These are phyloP conservation scores for Tigriopus japonicus DNA, from an alignment of 1,140 invertebrate genomes.

Conservation along the genomic window DNA sequence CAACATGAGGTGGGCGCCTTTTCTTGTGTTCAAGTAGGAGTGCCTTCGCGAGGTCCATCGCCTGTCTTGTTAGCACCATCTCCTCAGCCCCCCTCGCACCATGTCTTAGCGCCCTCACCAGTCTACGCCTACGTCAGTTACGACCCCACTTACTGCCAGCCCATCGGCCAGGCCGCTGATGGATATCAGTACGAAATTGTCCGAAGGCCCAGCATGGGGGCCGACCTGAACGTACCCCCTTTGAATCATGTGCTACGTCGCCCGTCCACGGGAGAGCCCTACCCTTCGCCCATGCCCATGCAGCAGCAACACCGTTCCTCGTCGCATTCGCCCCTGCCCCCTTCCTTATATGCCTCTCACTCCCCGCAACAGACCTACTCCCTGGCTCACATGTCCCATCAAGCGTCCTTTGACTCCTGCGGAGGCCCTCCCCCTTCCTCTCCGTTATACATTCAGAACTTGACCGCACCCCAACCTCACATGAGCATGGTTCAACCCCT, in stretches of 20 bases:
- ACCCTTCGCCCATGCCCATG: not conserved
- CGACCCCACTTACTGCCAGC: slow-evolving; percentile 15
- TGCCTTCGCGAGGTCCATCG: no score
- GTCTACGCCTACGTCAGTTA: not conserved
- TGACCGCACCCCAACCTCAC: no score
- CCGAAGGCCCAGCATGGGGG: slow-evolving; percentile 11
- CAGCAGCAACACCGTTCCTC: not conserved
- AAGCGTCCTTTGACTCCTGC: slow-evolving; percentile 10
- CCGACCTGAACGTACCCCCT: slow-evolving; percentile 5
- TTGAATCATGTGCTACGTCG: not conserved
- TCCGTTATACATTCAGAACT: slow-evolving; percentile 11
- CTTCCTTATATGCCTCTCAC: not conserved
- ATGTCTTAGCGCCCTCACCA: not conserved
- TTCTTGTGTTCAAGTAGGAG: no score
- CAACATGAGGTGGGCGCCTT: no score
- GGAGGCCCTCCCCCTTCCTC: not conserved
- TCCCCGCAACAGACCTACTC: not conserved
- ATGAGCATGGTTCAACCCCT: not conserved
- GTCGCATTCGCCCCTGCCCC: not conserved
- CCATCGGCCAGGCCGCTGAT: slow-evolving; percentile 14
- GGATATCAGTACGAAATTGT: slow-evolving; percentile 15
- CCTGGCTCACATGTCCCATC: not conserved
- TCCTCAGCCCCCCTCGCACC: slow-evolving; percentile 1
- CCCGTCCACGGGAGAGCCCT: not conserved
- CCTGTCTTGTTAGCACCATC: not conserved